These are phyloP conservation scores for Dryobota labecula DNA, from an alignment of 2,888 invertebrate species.

Conservation along the genomic window DNA sequence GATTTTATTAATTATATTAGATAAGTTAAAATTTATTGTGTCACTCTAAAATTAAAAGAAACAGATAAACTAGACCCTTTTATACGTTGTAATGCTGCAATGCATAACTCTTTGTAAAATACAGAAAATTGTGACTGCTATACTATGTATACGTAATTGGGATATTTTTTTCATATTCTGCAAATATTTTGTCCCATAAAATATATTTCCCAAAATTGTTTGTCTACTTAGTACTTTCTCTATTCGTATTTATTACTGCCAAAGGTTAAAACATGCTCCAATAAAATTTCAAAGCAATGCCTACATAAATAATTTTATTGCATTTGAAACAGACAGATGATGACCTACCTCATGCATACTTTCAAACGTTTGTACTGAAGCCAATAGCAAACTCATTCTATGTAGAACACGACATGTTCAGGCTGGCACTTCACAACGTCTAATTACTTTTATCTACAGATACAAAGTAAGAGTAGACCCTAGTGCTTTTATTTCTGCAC, in stretches of 20 bases:
- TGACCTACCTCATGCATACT: slow-evolving; percentile 98
- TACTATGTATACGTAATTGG: background rate
- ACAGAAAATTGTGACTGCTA: background rate
- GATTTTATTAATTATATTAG: background rate
- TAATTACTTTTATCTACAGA: slow-evolving; percentile 72
- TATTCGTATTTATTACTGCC: background rate
- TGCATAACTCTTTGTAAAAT: background rate
- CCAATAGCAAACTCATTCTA: slow-evolving; percentile 97
- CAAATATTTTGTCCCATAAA: slow-evolving; percentile 1
- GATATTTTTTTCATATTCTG: background rate
- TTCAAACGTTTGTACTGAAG: slow-evolving; percentile 98
- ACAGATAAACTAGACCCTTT: background rate
- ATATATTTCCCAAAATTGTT: background rate
- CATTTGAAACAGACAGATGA: slow-evolving; percentile 96
- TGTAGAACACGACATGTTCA: slow-evolving; percentile 98
- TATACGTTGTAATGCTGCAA: background rate
- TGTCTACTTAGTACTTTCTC: background rate
- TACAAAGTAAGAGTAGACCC: slow-evolving; percentile 76
- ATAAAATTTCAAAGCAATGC: background rate
- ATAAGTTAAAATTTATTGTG: background rate
- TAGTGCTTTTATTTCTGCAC: slow-evolving; percentile 67
- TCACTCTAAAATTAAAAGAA: background rate
- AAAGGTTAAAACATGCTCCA: background rate
- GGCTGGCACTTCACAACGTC: slow-evolving; percentile 96
- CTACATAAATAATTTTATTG: slow-evolving; percentile 70